A percentile compares a stretch with the other conserved stretches of the same genome.
Evolutionary conservation across 2,888 invertebrate genomes (phyloP).

Genomic region (Tipula unca): DNA sequence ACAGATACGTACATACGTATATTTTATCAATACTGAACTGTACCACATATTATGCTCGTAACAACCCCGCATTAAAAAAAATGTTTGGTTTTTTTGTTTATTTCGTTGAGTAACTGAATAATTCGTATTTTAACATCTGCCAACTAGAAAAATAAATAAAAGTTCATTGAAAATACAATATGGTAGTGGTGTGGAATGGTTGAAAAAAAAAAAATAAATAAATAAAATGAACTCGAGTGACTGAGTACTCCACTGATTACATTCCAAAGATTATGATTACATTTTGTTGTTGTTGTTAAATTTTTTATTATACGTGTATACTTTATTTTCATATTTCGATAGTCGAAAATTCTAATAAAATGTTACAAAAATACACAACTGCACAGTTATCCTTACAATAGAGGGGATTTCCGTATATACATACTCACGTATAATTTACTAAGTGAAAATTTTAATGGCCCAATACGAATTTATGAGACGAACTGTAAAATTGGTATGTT

Average conservation of each 20-base stretch:
- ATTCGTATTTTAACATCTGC: not conserved
- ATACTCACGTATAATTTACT: not conserved
- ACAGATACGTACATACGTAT: not conserved
- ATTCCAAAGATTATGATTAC: slow-evolving; percentile 14
- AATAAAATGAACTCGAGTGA: slow-evolving; percentile 14
- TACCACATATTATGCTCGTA: not conserved
- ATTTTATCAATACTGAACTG: not conserved
- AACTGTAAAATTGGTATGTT: not conserved
- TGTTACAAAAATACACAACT: not conserved
- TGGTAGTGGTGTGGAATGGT: not conserved
- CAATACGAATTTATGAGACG: not conserved
- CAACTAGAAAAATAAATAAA: slow-evolving; percentile 4
- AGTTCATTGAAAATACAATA: slow-evolving; percentile 8
- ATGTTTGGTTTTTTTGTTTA: not conserved
- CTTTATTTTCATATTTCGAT: not conserved
- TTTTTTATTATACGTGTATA: not conserved
- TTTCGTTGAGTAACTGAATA: slow-evolving; percentile 1
- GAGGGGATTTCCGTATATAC: not conserved
- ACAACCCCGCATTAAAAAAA: not conserved
- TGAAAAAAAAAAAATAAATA: not conserved
- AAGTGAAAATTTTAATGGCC: not conserved
- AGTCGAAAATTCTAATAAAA: slow-evolving; percentile 8
- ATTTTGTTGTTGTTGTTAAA: not conserved
- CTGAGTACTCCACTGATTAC: not conserved
- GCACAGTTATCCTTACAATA: not conserved